Evolutionary conservation across 1,140 invertebrate species (phyloP), one percentile per base, ranked within the genome.

Genomic region (Nymphalis io): DNA sequence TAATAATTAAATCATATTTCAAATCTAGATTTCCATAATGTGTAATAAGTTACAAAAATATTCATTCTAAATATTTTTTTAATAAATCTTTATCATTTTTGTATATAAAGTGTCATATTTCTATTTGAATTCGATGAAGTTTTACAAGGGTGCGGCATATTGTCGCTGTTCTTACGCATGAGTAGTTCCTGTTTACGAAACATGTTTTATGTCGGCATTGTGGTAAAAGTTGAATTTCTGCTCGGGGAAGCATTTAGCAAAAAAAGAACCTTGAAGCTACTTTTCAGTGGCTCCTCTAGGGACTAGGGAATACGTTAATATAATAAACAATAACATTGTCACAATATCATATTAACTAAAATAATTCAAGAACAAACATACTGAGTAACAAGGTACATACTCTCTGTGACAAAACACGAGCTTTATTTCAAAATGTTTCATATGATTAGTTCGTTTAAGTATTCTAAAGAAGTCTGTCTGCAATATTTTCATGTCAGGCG

Each of bases 201-300:
- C 88, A 81, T 85, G 88, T 89, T 88, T 83, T 85, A 85, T 82
- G 77, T 74, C 70, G 70, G 75, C 79, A 86, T 85, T 85, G 85
- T 84, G 79, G 84, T 90, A 89, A 90, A 90, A 89, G 87, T 89
- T 90, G 87, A 84, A 86, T 90, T 88, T 85, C 83, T 82, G 74
- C 83, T 84, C 69, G 68, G 77, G 76, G 83, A 87, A 87, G 79
- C 81, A 81, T 87, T 82, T 79, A 74, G 78, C 80, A 81, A 84
- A 48, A 66, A 73, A 62, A 67, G 63, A 78, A 75, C 80, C 82
- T 84, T 85, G 79, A 71, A 71, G 44, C 42, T 15, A 16, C 51
- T 61, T 46, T 61, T 59, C 60, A 21, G 65, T 51, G 38, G 58
- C 53, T 51, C 40, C 42, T 39, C 18, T 46, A 20, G 55, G 42